A percentile compares a stretch with the other conserved stretches of the same genome.
Evolutionary conservation across 92 coral and sea anemone genomes (phyloP).

Genomic region (Phenganax marumi): DNA sequence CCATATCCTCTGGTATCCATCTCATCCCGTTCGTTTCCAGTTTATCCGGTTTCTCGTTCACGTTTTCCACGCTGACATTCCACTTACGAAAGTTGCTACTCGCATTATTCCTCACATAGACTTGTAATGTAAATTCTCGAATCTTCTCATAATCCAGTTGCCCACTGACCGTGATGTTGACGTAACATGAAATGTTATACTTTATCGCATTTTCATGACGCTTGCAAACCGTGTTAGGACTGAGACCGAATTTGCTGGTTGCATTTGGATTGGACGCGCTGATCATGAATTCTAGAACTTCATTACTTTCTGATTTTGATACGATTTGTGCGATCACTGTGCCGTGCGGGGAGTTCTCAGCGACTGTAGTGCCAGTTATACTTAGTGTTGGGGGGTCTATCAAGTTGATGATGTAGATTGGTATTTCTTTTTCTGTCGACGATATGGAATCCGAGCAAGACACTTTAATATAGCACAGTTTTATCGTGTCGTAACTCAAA

Average conservation of each 20-base stretch:
- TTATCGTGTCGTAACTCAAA: slow-evolving; percentile 64
- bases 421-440: slow-evolving; percentile 14
- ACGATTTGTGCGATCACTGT: slow-evolving; percentile 44
- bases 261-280: slow-evolving; percentile 61
- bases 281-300: slow-evolving; percentile 62
- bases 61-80: slow-evolving; percentile 60
- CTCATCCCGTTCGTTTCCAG: slow-evolving; percentile 61
- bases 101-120: slow-evolving; percentile 56
- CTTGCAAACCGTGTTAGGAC: slow-evolving; percentile 42
- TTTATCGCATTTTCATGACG: slow-evolving; percentile 47
- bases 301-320: slow-evolving; percentile 75
- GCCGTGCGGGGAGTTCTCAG: slow-evolving; percentile 23
- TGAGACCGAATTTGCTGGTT: slow-evolving; percentile 58
- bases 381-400: slow-evolving; percentile 37
- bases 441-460: slow-evolving; percentile 60
- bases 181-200: slow-evolving; percentile 52
- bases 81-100: slow-evolving; percentile 32
- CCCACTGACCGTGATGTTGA: slow-evolving; percentile 63
- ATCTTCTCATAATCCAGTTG: slow-evolving; percentile 69
- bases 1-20: slow-evolving; percentile 62
- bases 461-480: slow-evolving; percentile 61
- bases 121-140: slow-evolving; percentile 53
- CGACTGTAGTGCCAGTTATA: not conserved
- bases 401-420: slow-evolving; percentile 16
- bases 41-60: slow-evolving; percentile 75